Conservation (phyloP, 2,113 vertebrate species). For the Seriola aureovittata region DNA sequence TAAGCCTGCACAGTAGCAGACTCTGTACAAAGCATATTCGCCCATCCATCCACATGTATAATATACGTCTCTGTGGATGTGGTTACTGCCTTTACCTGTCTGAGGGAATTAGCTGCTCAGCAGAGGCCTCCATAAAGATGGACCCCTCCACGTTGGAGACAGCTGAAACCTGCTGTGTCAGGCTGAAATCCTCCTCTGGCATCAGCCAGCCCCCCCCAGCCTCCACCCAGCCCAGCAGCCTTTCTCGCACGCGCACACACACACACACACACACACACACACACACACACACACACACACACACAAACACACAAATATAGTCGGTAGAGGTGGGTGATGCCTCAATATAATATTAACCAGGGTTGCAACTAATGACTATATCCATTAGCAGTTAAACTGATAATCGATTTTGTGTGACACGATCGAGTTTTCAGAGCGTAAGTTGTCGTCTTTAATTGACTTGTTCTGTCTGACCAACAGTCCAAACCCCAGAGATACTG, state of each 20-base stretch:
- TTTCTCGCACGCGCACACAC: constrained; percentile 85
- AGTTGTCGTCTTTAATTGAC: no score
- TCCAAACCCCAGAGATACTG: neutral
- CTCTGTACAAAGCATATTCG: no score
- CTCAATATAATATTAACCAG: neutral
- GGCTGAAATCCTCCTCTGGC: constrained; percentile 88
- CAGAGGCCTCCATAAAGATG: constrained; percentile 91
- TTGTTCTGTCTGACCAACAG: no score
- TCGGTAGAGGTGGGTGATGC: constrained; percentile 32
- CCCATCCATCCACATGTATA: neutral
- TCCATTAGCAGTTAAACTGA: neutral
- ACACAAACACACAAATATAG: constrained; percentile 80
- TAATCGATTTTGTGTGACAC: neutral
- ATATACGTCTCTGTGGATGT: neutral
- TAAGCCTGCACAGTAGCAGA: neutral
- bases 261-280: constrained; percentile 83
- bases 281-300: constrained; percentile 81
- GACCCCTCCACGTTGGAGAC: constrained; percentile 89
- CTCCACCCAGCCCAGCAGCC: constrained; percentile 88
- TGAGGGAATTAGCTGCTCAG: constrained; percentile 82
- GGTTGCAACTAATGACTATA: neutral
- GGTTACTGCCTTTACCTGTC: constrained; percentile 89
- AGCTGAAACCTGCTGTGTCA: constrained; percentile 89
- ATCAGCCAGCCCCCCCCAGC: constrained; percentile 87
- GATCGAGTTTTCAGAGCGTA: neutral